A percentile compares a stretch with the other conserved stretches of the same genome.
phyloP scores from a whole-genome alignment of 2,113 vertebrate species.

The Nestor notabilis region DNA sequence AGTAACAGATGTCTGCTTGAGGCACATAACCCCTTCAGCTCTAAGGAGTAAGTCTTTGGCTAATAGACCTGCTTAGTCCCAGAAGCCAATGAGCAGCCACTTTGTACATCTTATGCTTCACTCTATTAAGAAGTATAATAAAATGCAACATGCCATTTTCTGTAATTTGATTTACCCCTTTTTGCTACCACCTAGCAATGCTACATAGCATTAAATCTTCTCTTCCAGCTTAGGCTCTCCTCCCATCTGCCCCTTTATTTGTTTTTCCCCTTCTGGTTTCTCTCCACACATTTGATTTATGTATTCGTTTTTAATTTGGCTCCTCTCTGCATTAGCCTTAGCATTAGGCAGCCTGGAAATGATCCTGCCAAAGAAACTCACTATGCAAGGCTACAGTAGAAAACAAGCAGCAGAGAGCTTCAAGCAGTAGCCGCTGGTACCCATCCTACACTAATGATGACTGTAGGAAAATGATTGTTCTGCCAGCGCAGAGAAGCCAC shows the following conservation, averaged over 20 bases:
- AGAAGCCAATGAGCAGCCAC: neutral
- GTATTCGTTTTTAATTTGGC: neutral
- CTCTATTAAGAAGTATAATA: neutral
- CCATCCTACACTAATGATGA: neutral
- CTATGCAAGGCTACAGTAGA: rapidly evolving
- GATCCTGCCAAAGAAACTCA: neutral
- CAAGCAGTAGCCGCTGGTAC: neutral
- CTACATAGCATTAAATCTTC: neutral
- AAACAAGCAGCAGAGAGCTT: neutral
- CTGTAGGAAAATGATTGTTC: neutral
- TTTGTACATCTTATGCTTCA: neutral
- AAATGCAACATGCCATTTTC: neutral
- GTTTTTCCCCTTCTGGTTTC: neutral
- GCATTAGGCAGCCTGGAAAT: neutral
- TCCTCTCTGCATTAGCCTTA: neutral
- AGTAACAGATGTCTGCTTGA: neutral
- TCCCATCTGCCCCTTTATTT: neutral
- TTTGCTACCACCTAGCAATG: neutral
- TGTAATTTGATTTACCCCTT: neutral
- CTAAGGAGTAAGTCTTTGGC: neutral
- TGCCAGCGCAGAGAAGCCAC: neutral
- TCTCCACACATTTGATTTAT: neutral
- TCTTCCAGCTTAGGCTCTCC: neutral
- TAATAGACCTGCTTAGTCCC: rapidly evolving
- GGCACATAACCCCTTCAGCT: neutral